Percentiles rank a stretch among this genome's conserved stretches.
These are phyloP conservation scores for Cataglyphis altisquamis DNA, from an alignment of 2,888 invertebrate species.

Conservation along the genomic window DNA sequence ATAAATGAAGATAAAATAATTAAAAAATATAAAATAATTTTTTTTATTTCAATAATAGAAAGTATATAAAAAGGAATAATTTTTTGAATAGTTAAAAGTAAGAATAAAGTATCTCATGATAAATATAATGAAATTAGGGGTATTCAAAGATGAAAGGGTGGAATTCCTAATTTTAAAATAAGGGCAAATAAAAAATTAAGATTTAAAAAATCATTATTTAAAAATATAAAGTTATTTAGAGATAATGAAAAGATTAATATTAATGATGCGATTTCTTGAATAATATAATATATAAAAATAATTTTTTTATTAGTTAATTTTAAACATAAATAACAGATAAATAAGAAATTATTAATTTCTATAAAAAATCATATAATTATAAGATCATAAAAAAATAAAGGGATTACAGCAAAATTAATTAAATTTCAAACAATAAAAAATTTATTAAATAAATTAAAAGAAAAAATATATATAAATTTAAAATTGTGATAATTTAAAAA, in stretches of 20 bases:
- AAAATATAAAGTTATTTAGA: no score
- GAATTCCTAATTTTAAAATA: no score
- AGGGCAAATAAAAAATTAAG: no score
- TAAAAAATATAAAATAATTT: conserved; percentile 80
- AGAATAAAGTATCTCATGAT: no score
- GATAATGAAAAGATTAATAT: no score
- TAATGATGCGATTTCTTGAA: background rate
- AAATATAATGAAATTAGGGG: no score
- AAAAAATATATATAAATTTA: background rate
- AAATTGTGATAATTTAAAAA: conserved; percentile 3
- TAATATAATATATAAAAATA: background rate
- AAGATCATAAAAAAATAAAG: background rate
- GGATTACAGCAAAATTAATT: background rate
- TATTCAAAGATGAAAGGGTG: no score
- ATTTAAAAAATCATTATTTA: no score
- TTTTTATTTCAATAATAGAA: conserved; percentile 81
- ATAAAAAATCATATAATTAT: conserved; percentile 5
- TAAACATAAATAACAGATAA: background rate
- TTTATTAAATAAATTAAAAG: background rate
- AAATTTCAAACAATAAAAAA: background rate
- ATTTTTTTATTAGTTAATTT: conserved; percentile 1
- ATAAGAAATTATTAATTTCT: conserved; percentile 11
- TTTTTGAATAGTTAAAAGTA: conserved; percentile 39
- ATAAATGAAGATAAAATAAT: conserved; percentile 50
- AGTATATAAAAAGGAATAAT: background rate